phyloP scores from a whole-genome alignment of 2,888 invertebrate genomes.

The Cyclophora punctaria region DNA sequence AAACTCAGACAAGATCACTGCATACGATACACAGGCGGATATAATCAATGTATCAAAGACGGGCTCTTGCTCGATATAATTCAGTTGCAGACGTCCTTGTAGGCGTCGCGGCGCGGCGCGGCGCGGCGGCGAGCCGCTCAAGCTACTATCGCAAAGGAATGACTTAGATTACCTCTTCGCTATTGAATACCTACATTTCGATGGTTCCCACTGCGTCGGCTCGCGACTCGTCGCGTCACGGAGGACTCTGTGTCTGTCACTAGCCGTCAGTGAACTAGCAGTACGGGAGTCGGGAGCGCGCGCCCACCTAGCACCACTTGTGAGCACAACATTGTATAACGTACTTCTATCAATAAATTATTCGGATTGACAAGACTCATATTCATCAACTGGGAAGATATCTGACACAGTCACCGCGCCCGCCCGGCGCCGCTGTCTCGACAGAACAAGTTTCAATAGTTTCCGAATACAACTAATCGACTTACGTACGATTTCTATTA shows the following conservation, averaged over 20 bases:
- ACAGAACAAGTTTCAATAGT: no score
- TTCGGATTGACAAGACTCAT: no score
- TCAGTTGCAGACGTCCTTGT: background rate
- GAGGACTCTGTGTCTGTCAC: no score
- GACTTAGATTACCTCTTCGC: constrained; percentile 47
- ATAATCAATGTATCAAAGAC: background rate
- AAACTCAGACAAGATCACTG: background rate
- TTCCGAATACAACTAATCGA: no score
- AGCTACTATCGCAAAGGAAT: constrained; percentile 49
- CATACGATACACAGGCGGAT: background rate
- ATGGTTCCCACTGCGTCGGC: constrained; percentile 19
- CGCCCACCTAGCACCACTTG: constrained; percentile 43
- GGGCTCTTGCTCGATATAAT: no score
- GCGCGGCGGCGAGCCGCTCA: constrained; percentile 18
- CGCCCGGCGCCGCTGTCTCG: no score
- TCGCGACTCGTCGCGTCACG: background rate
- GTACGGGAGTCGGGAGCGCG: background rate
- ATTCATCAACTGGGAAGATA: no score
- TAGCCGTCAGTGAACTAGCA: background rate
- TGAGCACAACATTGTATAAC: constrained; percentile 33
- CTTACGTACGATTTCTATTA: no score
- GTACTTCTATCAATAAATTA: background rate
- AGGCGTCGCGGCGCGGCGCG: background rate
- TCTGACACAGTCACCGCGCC: no score
- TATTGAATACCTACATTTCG: constrained; percentile 22